A percentile compares a stretch with the other conserved stretches of the same genome.
Conservation (phyloP, 2,888 invertebrate species). For the Petrolisthes manimaculis region DNA sequence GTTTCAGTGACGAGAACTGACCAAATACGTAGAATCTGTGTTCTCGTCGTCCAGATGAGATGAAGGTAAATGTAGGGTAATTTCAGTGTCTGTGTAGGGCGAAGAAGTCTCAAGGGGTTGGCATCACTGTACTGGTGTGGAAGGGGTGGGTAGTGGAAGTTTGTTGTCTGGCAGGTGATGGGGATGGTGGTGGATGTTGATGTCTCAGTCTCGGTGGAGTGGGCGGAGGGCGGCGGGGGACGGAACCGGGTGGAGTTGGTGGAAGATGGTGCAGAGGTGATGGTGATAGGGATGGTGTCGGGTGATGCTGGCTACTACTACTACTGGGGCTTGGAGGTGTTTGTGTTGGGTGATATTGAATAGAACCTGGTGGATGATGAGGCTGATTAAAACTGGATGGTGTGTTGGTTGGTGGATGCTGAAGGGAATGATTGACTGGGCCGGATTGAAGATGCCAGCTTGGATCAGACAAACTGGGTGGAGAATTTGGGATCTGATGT, state of each 20-base stretch:
- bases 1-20: too few species aligned
- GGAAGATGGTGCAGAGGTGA: slow-evolving; percentile 10
- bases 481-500: neutral
- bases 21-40: too few species aligned
- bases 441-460: neutral
- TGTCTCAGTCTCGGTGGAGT: neutral
- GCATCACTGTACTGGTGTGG: neutral
- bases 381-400: too few species aligned
- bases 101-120: too few species aligned
- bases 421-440: neutral
- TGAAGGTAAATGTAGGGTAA: too few species aligned
- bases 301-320: neutral
- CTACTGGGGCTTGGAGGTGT: neutral
- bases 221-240: slow-evolving; percentile 13
- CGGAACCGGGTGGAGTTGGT: neutral
- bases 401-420: neutral
- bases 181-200: neutral
- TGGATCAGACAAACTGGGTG: neutral
- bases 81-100: too few species aligned
- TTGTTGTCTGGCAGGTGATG: neutral
- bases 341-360: neutral
- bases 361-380: too few species aligned
- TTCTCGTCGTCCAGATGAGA: too few species aligned
- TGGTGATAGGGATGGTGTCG: neutral
- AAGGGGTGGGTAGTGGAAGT: neutral